Evolutionary conservation across 1,140 invertebrate species (phyloP).

Genomic region (Glossosoma conforme): DNA sequence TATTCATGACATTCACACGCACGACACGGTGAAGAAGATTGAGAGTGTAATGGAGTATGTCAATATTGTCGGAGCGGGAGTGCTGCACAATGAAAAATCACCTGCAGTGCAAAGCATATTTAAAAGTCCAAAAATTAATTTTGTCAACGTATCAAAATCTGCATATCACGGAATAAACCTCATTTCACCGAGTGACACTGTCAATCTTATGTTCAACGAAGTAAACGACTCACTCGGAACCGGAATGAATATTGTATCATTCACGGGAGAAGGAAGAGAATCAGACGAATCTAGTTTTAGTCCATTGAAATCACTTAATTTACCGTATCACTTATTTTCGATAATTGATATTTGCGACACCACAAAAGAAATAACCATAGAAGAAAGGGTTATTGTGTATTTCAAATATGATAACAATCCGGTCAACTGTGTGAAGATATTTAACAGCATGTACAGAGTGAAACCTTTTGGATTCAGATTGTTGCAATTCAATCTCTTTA

Average conservation of each 20-base stretch:
- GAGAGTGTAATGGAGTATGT: slow-evolving; percentile 80
- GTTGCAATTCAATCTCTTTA: slow-evolving; percentile 90
- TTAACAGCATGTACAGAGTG: slow-evolving; percentile 74
- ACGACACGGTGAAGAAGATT: slow-evolving; percentile 58
- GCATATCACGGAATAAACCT: slow-evolving; percentile 91
- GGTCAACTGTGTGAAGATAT: slow-evolving; percentile 97
- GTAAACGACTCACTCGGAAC: slow-evolving; percentile 82
- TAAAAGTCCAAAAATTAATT: slow-evolving; percentile 75
- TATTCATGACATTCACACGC: slow-evolving; percentile 74
- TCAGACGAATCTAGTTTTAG: slow-evolving; percentile 81
- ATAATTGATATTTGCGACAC: slow-evolving; percentile 95
- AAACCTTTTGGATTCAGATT: slow-evolving; percentile 87
- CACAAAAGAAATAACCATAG: slow-evolving; percentile 82
- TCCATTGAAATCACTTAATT: slow-evolving; percentile 74
- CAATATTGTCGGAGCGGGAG: slow-evolving; percentile 90
- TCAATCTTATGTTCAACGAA: slow-evolving; percentile 65
- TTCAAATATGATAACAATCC: slow-evolving; percentile 97
- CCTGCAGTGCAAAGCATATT: slow-evolving; percentile 86
- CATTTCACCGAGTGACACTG: slow-evolving; percentile 78
- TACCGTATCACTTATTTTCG: slow-evolving; percentile 94
- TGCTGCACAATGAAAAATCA: slow-evolving; percentile 92
- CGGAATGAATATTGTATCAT: slow-evolving; percentile 81
- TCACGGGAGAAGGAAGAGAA: slow-evolving; percentile 90
- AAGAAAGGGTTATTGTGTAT: slow-evolving; percentile 88
- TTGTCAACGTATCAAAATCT: slow-evolving; percentile 77